These are phyloP conservation scores for Emydoidea blandingii DNA, from an alignment of 2,797 vertebrate species.

Conservation along the genomic window DNA sequence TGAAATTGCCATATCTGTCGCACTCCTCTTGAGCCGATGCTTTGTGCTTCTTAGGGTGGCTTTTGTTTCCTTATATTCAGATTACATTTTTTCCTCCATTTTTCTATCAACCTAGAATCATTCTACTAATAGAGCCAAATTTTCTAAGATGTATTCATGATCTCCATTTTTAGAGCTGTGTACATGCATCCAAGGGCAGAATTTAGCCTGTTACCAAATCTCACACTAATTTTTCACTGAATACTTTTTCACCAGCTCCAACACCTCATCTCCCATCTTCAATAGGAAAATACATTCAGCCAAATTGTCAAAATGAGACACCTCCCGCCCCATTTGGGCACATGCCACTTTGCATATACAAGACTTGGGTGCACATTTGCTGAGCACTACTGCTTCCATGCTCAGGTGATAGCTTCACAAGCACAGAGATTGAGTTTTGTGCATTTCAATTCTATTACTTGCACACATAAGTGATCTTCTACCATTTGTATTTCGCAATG, in stretches of 20 bases:
- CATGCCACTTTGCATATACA: fast-evolving
- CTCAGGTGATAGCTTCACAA: background rate
- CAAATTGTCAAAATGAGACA: background rate
- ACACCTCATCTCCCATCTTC: background rate
- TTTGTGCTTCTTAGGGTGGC: background rate
- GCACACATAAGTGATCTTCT: background rate
- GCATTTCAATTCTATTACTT: background rate
- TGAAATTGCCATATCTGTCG: background rate
- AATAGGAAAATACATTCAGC: background rate
- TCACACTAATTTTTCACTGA: background rate
- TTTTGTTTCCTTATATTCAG: background rate
- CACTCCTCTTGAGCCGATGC: background rate
- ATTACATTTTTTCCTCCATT: background rate
- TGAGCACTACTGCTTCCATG: background rate
- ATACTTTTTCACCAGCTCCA: background rate
- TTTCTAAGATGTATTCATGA: background rate
- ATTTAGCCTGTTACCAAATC: background rate
- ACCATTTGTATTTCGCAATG: background rate
- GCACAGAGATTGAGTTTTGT: background rate
- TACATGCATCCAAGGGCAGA: background rate
- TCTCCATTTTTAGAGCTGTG: background rate
- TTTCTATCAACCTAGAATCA: background rate
- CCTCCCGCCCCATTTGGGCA: fast-evolving
- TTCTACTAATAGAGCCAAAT: background rate
- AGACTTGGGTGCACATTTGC: background rate